These are phyloP conservation scores for Enteromius fasciolatus DNA, from an alignment of 2,797 vertebrate species.

Conservation along the genomic window DNA sequence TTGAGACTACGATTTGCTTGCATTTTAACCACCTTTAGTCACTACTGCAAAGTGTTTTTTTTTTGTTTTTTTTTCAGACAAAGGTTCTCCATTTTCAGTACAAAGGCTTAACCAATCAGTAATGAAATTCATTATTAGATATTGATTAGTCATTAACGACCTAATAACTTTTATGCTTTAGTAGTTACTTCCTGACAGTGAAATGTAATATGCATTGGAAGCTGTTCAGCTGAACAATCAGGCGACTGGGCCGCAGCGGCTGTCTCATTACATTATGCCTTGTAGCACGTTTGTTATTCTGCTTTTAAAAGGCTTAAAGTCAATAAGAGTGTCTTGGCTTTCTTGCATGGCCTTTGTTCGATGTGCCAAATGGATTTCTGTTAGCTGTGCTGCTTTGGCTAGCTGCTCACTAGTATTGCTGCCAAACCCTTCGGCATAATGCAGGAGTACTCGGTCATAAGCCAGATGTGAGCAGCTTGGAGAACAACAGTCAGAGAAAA, in stretches of 20 bases:
- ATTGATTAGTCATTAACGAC: background rate
- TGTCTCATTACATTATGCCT: slow-evolving; percentile 26
- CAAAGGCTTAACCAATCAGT: background rate
- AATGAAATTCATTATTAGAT: background rate
- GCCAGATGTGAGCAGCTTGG: slow-evolving; percentile 14
- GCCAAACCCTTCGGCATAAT: slow-evolving; percentile 27
- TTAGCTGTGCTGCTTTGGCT: slow-evolving; percentile 23
- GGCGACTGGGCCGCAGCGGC: background rate
- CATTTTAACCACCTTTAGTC: background rate
- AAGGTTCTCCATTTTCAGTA: background rate
- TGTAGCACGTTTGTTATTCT: slow-evolving; percentile 5
- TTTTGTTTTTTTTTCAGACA: background rate
- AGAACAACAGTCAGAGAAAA: slow-evolving; percentile 22
- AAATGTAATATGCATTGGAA: background rate
- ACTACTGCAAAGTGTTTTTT: background rate
- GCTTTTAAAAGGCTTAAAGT: slow-evolving; percentile 29
- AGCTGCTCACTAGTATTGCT: background rate
- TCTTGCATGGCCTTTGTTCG: slow-evolving; percentile 4
- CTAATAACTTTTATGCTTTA: slow-evolving; percentile 1
- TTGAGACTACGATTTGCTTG: background rate
- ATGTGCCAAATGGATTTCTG: slow-evolving; percentile 23
- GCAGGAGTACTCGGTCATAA: slow-evolving; percentile 1
- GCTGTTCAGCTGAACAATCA: slow-evolving; percentile 11
- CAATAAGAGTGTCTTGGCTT: slow-evolving; percentile 14
- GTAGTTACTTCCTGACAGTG: background rate